phyloP scores from a whole-genome alignment of 2,888 invertebrate genomes.

The Rambutsinella grinnellia region DNA sequence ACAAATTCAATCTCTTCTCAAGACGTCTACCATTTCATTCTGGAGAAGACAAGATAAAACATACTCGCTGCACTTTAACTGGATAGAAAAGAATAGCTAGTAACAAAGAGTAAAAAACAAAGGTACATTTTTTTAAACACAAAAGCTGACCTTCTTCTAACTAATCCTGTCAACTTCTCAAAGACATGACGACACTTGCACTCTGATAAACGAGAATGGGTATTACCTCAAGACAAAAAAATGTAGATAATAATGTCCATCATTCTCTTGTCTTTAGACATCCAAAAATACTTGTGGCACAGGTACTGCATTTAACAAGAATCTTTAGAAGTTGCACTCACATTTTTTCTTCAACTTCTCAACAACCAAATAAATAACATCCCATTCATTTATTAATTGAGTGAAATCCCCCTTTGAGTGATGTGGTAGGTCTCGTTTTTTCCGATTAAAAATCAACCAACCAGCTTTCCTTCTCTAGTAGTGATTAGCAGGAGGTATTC shows the following conservation, averaged over 20 bases:
- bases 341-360: not conserved
- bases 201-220: not conserved
- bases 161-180: constrained; percentile 25
- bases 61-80: constrained; percentile 9
- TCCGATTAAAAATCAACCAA: not conserved
- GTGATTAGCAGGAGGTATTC: not conserved
- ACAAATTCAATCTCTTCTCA: constrained; percentile 13
- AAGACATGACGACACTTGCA: constrained; percentile 11
- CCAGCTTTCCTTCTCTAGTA: not conserved
- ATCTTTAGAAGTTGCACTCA: not conserved
- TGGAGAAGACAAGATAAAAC: constrained; percentile 21
- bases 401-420: not conserved
- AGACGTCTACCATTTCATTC: constrained; percentile 2
- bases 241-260: not conserved
- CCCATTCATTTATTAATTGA: not conserved
- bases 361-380: not conserved
- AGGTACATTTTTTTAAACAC: constrained; percentile 5
- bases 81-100: not conserved
- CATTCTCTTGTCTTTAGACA: not conserved
- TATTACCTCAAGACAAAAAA: not conserved
- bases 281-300: not conserved
- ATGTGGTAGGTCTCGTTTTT: not conserved
- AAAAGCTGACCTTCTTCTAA: constrained; percentile 26
- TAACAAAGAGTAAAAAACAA: not conserved
- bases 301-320: not conserved